These are phyloP conservation scores for Pandemis cinnamomeana DNA, from an alignment of 2,888 invertebrate genomes.

Conservation along the genomic window DNA sequence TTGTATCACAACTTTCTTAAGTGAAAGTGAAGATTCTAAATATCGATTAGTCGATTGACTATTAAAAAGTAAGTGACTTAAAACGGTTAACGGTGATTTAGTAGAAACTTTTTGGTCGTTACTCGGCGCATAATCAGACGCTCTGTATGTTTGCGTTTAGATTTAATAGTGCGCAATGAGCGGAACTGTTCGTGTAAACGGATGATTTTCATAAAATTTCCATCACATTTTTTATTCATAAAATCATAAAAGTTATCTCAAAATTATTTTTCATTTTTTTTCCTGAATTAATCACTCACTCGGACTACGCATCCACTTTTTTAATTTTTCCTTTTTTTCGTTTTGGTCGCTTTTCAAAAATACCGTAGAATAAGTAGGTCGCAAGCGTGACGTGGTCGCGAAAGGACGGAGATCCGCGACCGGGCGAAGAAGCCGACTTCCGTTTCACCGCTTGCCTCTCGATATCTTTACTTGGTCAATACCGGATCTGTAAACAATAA, in stretches of 20 bases:
- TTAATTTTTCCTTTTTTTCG: background rate
- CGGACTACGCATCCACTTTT: background rate
- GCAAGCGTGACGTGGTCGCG: conserved; percentile 37
- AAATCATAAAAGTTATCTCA: background rate
- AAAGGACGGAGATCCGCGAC: conserved; percentile 27
- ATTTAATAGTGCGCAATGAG: conserved; percentile 30
- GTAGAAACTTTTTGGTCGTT: conserved; percentile 34
- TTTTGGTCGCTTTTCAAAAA: background rate
- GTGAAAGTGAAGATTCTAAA: conserved; percentile 69
- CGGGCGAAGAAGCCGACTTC: conserved; percentile 24
- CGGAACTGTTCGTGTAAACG: conserved; percentile 21
- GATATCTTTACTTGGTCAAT: background rate
- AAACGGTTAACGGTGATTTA: conserved; percentile 45
- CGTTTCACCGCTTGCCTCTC: conserved; percentile 17
- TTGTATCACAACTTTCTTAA: conserved; percentile 66
- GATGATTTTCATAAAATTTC: conserved; percentile 29
- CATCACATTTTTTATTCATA: background rate
- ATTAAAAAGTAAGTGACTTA: conserved; percentile 22
- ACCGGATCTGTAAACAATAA: conserved; percentile 5
- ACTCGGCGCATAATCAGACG: conserved; percentile 28
- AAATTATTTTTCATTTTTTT: background rate
- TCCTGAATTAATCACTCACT: background rate
- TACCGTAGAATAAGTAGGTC: conserved; percentile 26
- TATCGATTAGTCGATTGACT: conserved; percentile 56
- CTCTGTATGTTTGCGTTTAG: conserved; percentile 32